Percentiles rank a stretch among this genome's conserved stretches.
Evolutionary conservation across 1,140 invertebrate genomes (phyloP).

Genomic region (Drosophila sp.): DNA sequence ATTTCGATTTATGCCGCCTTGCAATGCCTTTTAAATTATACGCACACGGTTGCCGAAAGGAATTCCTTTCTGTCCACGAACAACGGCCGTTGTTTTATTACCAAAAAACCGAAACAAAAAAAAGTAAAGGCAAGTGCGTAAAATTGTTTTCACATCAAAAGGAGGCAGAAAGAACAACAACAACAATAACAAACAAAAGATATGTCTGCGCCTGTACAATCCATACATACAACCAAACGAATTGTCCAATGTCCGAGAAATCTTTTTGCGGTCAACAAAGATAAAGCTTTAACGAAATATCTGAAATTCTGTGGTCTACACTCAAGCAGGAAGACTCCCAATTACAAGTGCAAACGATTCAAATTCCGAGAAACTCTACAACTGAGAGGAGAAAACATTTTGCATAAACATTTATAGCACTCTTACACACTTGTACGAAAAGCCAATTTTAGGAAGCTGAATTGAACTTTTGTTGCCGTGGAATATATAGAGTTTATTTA

Average conservation of each 20-base stretch:
- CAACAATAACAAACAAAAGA: no score
- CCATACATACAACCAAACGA: neutral
- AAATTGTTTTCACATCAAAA: slow-evolving; percentile 53
- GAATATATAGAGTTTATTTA: no score
- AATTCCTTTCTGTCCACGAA: slow-evolving; percentile 26
- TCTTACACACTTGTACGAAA: no score
- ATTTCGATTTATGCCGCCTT: slow-evolving; percentile 58
- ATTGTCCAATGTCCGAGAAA: neutral
- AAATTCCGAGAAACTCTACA: no score
- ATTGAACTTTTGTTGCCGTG: no score
- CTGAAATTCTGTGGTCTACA: neutral
- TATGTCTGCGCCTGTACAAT: no score
- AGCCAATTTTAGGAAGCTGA: no score
- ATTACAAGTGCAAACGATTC: no score
- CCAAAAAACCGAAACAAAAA: slow-evolving; percentile 24
- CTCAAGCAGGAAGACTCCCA: neutral
- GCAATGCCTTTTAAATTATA: slow-evolving; percentile 56
- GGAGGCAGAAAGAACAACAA: slow-evolving; percentile 6
- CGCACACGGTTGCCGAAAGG: slow-evolving; percentile 15
- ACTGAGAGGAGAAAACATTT: no score
- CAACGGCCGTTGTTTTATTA: slow-evolving; percentile 21
- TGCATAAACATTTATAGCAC: no score
- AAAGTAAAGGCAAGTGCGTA: slow-evolving; percentile 27
- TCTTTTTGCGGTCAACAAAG: neutral
- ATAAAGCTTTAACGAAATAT: slow-evolving; percentile 3